A percentile compares a stretch with the other conserved stretches of the same genome.
These are phyloP conservation scores for Drosophila orosa DNA, from an alignment of 1,140 invertebrate genomes.

Conservation along the genomic window DNA sequence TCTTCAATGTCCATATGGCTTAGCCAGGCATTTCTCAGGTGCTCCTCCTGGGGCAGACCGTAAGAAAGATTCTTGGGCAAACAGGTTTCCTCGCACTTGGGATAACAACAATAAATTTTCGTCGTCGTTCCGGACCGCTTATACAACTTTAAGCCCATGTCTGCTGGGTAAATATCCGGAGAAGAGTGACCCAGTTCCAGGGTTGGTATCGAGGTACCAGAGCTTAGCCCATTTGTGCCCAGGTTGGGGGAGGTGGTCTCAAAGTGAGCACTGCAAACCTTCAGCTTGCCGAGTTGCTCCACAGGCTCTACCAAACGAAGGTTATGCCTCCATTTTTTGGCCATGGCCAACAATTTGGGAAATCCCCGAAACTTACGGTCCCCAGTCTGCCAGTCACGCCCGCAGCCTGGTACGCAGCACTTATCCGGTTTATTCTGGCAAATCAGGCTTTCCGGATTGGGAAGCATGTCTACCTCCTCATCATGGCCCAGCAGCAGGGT, in stretches of 20 bases:
- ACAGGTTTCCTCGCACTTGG: slow-evolving; percentile 45
- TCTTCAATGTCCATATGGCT: slow-evolving; percentile 35
- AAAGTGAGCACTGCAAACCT: slow-evolving; percentile 62
- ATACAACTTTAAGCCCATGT: slow-evolving; percentile 4
- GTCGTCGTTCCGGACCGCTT: background rate
- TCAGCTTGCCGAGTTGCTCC: slow-evolving; percentile 28
- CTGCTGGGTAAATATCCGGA: slow-evolving; percentile 28
- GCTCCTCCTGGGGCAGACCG: slow-evolving; percentile 26
- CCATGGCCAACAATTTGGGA: slow-evolving; percentile 38
- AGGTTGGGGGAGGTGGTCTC: slow-evolving; percentile 34
- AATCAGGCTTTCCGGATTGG: slow-evolving; percentile 40
- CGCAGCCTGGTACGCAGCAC: slow-evolving; percentile 65
- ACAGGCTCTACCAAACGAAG: slow-evolving; percentile 30
- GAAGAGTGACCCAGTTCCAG: slow-evolving; percentile 61
- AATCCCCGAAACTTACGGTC: slow-evolving; percentile 33
- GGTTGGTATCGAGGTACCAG: slow-evolving; percentile 55
- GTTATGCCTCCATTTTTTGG: slow-evolving; percentile 67
- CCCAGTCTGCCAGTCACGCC: slow-evolving; percentile 12
- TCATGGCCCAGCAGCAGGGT: slow-evolving; percentile 63
- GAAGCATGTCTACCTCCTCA: slow-evolving; percentile 22
- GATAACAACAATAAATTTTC: slow-evolving; percentile 48
- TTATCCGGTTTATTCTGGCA: slow-evolving; percentile 8
- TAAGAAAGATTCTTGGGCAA: slow-evolving; percentile 35
- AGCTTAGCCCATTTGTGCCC: slow-evolving; percentile 20
- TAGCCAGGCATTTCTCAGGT: slow-evolving; percentile 43